These are phyloP conservation scores for Eulithis testata DNA, from an alignment of 2,888 invertebrate species.

Conservation along the genomic window DNA sequence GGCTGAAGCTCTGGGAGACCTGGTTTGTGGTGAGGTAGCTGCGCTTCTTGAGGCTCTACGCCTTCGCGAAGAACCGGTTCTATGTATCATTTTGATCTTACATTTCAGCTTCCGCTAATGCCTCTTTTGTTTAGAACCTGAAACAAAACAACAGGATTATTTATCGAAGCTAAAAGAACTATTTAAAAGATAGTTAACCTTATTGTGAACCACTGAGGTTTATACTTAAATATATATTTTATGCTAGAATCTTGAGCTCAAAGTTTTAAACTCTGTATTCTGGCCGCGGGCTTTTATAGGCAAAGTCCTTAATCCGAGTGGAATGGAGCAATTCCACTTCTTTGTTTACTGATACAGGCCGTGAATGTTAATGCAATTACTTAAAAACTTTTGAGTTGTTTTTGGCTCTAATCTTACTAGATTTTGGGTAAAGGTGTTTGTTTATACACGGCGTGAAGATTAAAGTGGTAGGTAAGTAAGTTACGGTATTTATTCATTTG, in stretches of 20 bases:
- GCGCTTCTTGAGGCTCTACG: constrained; percentile 88
- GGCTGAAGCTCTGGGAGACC: constrained; percentile 77
- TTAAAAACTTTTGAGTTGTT: constrained; percentile 32
- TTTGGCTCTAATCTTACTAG: constrained; percentile 24
- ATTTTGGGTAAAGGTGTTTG: constrained; percentile 23
- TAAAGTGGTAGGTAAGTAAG: too few relatives aligned
- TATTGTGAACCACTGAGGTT: neutral
- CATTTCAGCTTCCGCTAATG: constrained; percentile 20
- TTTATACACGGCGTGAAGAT: neutral
- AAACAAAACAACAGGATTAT: constrained; percentile 40
- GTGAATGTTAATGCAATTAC: constrained; percentile 49
- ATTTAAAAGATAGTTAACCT: neutral
- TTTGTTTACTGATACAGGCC: constrained; percentile 51
- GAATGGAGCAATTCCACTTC: constrained; percentile 55
- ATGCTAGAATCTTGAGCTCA: neutral
- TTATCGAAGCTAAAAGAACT: too few relatives aligned
- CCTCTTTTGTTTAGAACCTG: constrained; percentile 37
- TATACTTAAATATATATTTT: neutral
- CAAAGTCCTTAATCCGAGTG: constrained; percentile 50
- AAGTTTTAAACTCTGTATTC: constrained; percentile 22
- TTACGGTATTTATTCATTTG: too few relatives aligned
- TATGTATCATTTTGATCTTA: constrained; percentile 84
- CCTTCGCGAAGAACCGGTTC: constrained; percentile 87
- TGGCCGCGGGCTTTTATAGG: constrained; percentile 40
- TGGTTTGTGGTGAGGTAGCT: constrained; percentile 86